These are phyloP conservation scores for Bradynema listronoti DNA, from an alignment of 1,140 invertebrate species.

Conservation along the genomic window DNA sequence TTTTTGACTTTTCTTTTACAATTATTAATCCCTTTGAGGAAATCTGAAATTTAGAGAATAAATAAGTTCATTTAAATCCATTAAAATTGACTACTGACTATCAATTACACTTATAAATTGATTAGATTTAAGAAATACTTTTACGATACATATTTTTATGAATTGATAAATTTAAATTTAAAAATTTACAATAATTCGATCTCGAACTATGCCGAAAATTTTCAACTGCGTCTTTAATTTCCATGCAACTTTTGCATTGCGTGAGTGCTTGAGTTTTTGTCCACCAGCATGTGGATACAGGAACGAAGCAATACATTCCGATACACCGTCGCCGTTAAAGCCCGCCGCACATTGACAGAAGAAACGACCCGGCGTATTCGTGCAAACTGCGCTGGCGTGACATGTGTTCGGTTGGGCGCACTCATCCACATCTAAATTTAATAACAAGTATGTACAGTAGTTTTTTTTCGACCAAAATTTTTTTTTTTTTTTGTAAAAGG, in stretches of 20 bases:
- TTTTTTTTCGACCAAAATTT: too few species aligned
- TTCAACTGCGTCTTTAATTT: constrained; percentile 46
- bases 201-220: constrained; percentile 42
- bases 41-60: constrained; percentile 40
- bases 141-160: too few species aligned
- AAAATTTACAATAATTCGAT: constrained; percentile 40
- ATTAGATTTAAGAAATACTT: too few species aligned
- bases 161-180: too few species aligned
- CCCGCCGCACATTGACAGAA: constrained; percentile 72
- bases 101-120: too few species aligned
- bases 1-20: constrained; percentile 32
- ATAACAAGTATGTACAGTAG: too few species aligned
- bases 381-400: constrained; percentile 78
- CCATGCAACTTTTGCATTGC: constrained; percentile 45
- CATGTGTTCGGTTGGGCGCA: constrained; percentile 72
- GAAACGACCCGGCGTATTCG: constrained; percentile 81
- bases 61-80: too few species aligned
- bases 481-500: too few species aligned
- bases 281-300: constrained; percentile 44
- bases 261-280: constrained; percentile 43
- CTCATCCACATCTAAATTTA: constrained; percentile 81
- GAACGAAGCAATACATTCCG: constrained; percentile 50
- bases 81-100: too few species aligned
- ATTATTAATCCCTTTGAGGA: constrained; percentile 50
- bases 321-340: constrained; percentile 46